Evolutionary conservation across 53 echinoderm and acorn worm genomes (phyloP).

Genomic region (Antedon mediterranea): DNA sequence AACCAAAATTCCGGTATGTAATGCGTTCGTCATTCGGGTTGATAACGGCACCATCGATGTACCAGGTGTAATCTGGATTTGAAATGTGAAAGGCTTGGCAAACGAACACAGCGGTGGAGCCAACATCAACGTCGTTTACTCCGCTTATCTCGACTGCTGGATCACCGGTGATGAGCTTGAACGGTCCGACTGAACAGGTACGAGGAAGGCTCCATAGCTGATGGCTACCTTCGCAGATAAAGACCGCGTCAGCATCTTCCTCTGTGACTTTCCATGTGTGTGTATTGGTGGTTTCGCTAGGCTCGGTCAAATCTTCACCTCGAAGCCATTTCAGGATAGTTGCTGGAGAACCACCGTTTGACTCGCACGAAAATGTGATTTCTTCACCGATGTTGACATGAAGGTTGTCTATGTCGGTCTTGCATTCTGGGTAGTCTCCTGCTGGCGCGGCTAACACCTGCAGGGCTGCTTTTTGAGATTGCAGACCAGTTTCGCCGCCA

Average conservation of each 20-base stretch:
- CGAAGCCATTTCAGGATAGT: constrained; percentile 4
- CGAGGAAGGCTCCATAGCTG: constrained; percentile 52
- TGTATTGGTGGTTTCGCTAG: not conserved
- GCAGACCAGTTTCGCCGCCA: constrained; percentile 26
- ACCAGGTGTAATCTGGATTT: constrained; percentile 39
- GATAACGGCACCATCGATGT: constrained; percentile 33
- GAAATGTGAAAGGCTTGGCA: constrained; percentile 48
- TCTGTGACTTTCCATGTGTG: constrained; percentile 49
- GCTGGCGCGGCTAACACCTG: constrained; percentile 34
- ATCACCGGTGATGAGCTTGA: constrained; percentile 30
- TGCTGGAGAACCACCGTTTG: constrained; percentile 46
- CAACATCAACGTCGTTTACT: not conserved
- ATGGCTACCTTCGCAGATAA: constrained; percentile 45
- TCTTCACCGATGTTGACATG: constrained; percentile 36
- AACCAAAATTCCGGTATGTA: constrained; percentile 4
- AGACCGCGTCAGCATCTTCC: constrained; percentile 34
- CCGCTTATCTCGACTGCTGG: constrained; percentile 1
- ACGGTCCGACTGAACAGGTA: constrained; percentile 40
- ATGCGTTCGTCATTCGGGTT: constrained; percentile 9
- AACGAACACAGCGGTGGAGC: constrained; percentile 40
- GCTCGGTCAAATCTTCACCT: constrained; percentile 6
- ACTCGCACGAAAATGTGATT: constrained; percentile 40
- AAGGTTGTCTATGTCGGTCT: not conserved
- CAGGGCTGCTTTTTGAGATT: constrained; percentile 21
- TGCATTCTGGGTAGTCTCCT: constrained; percentile 42